phyloP scores from a whole-genome alignment of 2,888 invertebrate genomes.

The Agrypnus murinus region DNA sequence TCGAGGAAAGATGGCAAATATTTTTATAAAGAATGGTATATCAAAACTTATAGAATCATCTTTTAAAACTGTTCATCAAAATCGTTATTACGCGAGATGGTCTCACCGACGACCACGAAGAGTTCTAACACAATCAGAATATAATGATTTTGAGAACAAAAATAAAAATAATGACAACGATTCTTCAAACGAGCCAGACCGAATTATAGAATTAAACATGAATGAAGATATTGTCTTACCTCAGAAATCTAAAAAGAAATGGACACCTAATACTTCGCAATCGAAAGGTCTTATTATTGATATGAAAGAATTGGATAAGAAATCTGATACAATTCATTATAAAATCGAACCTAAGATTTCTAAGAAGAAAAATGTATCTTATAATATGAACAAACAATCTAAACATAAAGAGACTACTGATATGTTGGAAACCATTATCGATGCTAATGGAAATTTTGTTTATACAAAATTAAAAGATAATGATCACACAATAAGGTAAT shows the following conservation, averaged over 20 bases:
- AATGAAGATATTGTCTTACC: background rate
- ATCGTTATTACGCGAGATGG: constrained; percentile 70
- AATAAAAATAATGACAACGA: constrained; percentile 3
- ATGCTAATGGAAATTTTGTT: constrained; percentile 74
- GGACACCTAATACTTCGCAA: background rate
- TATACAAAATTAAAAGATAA: constrained; percentile 78
- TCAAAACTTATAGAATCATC: background rate
- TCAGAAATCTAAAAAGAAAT: background rate
- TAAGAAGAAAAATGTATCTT: background rate
- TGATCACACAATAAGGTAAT: constrained; percentile 76
- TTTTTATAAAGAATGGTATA: constrained; percentile 10
- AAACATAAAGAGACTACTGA: constrained; percentile 61
- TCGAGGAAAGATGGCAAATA: background rate
- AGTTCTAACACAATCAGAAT: constrained; percentile 73
- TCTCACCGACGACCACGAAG: constrained; percentile 73
- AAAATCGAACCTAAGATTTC: constrained; percentile 15
- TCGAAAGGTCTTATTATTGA: too few species aligned
- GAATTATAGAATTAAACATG: constrained; percentile 3
- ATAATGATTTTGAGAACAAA: constrained; percentile 51
- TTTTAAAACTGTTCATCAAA: background rate
- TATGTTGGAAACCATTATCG: constrained; percentile 72
- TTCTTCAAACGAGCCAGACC: constrained; percentile 16
- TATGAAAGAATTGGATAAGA: constrained; percentile 1
- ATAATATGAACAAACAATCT: constrained; percentile 30
- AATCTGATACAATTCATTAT: background rate